Evolutionary conservation across 2,113 vertebrate species (phyloP).

Genomic region (western clawed frog (Xenopus tropicalis)): UCB_Xtro_10.0 CM004448.2:134506001-134506500

Average conservation of each 20-base stretch:
- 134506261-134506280: conserved; percentile 5
- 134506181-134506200: not conserved
- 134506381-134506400: not conserved
- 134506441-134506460: too few relatives aligned
- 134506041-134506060: conserved; percentile 42
- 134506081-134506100: conserved; percentile 41
- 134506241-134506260: conserved; percentile 12
- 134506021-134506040: conserved; percentile 39
- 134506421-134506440: too few relatives aligned
- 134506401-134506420: too few relatives aligned
- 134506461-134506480: too few relatives aligned
- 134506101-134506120: conserved; percentile 41
- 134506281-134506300: conserved; percentile 10
- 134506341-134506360: not conserved
- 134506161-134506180: conserved; percentile 17
- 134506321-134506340: conserved; percentile 2
- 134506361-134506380: not conserved
- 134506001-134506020: conserved; percentile 17
- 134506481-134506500: too few relatives aligned
- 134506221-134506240: conserved; percentile 14
- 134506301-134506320: not conserved
- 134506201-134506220: conserved; percentile 19
- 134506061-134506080: conserved; percentile 39
- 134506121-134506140: conserved; percentile 38
- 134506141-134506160: conserved; percentile 44